Percentiles rank a stretch among this genome's conserved stretches.
phyloP scores from a whole-genome alignment of 2,888 invertebrate species.

The Lasius platythorax region DNA sequence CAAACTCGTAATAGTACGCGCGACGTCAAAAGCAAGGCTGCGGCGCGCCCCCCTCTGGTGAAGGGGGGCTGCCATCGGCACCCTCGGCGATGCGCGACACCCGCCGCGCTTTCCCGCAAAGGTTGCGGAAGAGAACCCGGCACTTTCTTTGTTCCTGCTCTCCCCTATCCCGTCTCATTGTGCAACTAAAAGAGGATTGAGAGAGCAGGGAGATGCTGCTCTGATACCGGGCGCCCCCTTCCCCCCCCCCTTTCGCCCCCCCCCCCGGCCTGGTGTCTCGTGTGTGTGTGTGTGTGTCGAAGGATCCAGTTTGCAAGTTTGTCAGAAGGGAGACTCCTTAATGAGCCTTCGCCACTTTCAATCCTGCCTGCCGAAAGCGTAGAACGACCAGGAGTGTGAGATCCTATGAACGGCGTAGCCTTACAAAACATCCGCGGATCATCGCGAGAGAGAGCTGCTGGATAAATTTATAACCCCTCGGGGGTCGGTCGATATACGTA shows the following conservation, averaged over 20 bases:
- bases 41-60: neutral
- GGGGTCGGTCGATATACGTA: neutral
- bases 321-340: slow-evolving; percentile 39
- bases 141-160: slow-evolving; percentile 56
- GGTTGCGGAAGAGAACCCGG: slow-evolving; percentile 3
- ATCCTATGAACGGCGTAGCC: slow-evolving; percentile 28
- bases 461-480: slow-evolving; percentile 23
- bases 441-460: slow-evolving; percentile 17
- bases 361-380: slow-evolving; percentile 29
- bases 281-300: slow-evolving; percentile 13
- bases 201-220: slow-evolving; percentile 22
- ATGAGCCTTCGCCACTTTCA: slow-evolving; percentile 46
- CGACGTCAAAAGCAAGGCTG: slow-evolving; percentile 50
- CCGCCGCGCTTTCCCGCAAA: slow-evolving; percentile 12
- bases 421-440: slow-evolving; percentile 19
- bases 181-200: slow-evolving; percentile 60
- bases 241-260: no score
- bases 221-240: slow-evolving; percentile 20
- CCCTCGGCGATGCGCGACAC: slow-evolving; percentile 22
- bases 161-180: slow-evolving; percentile 55
- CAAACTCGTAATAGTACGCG: slow-evolving; percentile 61
- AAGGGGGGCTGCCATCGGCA: slow-evolving; percentile 34
- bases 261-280: neutral
- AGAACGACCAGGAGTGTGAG: slow-evolving; percentile 36
- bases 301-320: slow-evolving; percentile 48